Percentiles rank a stretch among this genome's conserved stretches.
These are phyloP conservation scores for Heliornis fulica DNA, from an alignment of 2,113 vertebrate genomes.

Conservation along the genomic window DNA sequence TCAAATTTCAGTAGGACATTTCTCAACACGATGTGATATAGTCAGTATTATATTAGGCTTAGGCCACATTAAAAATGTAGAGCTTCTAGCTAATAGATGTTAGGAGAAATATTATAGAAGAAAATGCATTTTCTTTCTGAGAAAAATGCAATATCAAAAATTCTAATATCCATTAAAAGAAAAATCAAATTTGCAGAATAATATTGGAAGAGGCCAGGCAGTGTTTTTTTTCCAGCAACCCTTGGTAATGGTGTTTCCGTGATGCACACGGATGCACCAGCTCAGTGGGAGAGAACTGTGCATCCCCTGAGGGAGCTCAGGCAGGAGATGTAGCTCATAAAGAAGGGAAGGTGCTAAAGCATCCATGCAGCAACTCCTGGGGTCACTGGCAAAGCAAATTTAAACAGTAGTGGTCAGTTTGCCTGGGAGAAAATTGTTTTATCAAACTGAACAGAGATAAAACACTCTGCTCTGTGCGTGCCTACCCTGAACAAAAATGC, in stretches of 20 bases:
- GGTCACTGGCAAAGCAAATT: not conserved
- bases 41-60: not conserved
- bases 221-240: accelerated
- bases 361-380: not conserved
- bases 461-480: not conserved
- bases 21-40: not conserved
- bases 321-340: not conserved
- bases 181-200: not conserved
- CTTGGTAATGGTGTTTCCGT: not conserved
- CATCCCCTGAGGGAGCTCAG: not conserved
- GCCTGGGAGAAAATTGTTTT: not conserved
- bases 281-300: accelerated
- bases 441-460: not conserved
- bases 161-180: not conserved
- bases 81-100: not conserved
- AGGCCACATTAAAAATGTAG: not conserved
- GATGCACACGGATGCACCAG: accelerated
- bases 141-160: not conserved
- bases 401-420: not conserved
- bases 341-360: not conserved
- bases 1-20: not conserved
- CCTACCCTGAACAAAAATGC: not conserved
- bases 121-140: not conserved
- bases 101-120: not conserved
- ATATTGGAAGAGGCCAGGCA: not conserved